These are phyloP conservation scores for Acipenser oxyrinchus DNA, from an alignment of 2,797 vertebrate species.

Conservation along the genomic window DNA sequence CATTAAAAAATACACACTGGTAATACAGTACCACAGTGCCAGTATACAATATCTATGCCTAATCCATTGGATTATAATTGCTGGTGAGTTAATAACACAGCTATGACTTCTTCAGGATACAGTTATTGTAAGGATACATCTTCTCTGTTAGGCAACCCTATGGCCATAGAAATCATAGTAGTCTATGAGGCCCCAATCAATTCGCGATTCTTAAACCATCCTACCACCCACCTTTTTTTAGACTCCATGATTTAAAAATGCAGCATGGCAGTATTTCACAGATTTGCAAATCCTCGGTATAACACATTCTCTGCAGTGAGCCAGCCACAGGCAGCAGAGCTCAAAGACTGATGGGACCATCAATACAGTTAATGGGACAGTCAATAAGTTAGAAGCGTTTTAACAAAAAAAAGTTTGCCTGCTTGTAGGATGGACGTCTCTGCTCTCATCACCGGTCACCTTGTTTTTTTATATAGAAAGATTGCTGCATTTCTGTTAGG, in stretches of 20 bases:
- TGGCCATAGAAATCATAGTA: too few species aligned
- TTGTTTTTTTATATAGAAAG: background rate
- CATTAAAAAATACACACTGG: too few species aligned
- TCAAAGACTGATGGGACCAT: slow-evolving; percentile 24
- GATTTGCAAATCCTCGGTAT: slow-evolving; percentile 26
- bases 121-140: too few species aligned
- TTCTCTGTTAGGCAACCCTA: too few species aligned
- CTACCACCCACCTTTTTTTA: too few species aligned
- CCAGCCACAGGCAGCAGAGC: slow-evolving; percentile 27
- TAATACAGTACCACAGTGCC: too few species aligned
- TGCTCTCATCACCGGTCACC: background rate
- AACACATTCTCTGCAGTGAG: slow-evolving; percentile 21
- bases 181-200: too few species aligned
- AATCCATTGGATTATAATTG: too few species aligned
- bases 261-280: slow-evolving; percentile 36
- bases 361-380: slow-evolving; percentile 40
- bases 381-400: slow-evolving; percentile 24
- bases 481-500: slow-evolving; percentile 1
- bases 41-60: too few species aligned
- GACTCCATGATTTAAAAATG: slow-evolving; percentile 24
- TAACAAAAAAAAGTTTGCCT: slow-evolving; percentile 30
- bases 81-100: too few species aligned
- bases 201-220: too few species aligned
- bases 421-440: background rate
- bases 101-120: too few species aligned